Conservation (phyloP, 2,888 invertebrate species). For the Heliconius sara region DNA sequence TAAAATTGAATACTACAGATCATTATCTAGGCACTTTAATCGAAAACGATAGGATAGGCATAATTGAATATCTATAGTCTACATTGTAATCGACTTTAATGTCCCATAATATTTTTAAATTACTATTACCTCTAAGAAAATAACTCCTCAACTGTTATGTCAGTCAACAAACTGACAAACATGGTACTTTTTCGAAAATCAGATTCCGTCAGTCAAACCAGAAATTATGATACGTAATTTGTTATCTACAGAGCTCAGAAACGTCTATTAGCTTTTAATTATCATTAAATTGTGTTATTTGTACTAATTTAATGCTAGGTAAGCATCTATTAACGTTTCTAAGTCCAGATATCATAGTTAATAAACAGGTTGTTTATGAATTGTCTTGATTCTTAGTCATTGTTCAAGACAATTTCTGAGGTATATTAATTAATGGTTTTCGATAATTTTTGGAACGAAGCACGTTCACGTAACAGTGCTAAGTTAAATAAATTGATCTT, state of each 20-base stretch:
- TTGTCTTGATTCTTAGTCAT: not conserved
- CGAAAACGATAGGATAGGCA: conserved; percentile 21
- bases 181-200: not conserved
- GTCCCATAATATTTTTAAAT: conserved; percentile 1
- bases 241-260: not conserved
- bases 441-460: not conserved
- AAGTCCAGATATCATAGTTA: not conserved
- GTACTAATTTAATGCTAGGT: not conserved
- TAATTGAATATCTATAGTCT: conserved; percentile 32
- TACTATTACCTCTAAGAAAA: conserved; percentile 6
- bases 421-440: not conserved
- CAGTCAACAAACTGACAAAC: not conserved
- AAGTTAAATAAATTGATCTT: conserved; percentile 17
- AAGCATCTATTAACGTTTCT: not conserved
- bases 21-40: conserved; percentile 38
- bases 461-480: conserved; percentile 8
- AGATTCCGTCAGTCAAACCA: not conserved
- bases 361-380: not conserved
- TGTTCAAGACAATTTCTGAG: not conserved
- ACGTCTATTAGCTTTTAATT: not conserved
- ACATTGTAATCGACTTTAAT: conserved; percentile 24
- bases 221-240: not conserved
- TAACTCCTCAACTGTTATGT: not conserved
- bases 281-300: not conserved
- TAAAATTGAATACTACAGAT: conserved; percentile 21